These are phyloP conservation scores for Meriones unguiculatus DNA, from an alignment of 2,113 vertebrate genomes.

Conservation along the genomic window DNA sequence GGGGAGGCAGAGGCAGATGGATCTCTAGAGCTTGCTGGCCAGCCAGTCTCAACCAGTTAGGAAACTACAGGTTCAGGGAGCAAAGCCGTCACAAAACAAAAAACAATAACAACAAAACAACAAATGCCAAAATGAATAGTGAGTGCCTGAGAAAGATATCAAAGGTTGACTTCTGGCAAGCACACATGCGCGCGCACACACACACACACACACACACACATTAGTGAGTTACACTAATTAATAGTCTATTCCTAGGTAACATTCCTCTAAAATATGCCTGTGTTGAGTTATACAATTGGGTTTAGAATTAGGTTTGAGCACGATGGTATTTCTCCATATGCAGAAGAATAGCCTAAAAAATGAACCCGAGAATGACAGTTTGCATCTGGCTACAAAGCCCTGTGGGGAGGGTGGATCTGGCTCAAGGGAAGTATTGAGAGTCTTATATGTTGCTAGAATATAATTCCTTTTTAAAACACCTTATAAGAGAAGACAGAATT, in stretches of 20 bases:
- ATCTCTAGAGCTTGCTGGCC: background rate
- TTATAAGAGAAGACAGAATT: background rate
- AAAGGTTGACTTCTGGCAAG: background rate
- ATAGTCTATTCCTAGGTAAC: background rate
- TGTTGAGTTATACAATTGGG: slow-evolving; percentile 12
- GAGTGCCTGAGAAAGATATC: background rate
- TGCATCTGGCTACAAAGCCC: slow-evolving; percentile 6
- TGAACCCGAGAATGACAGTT: background rate
- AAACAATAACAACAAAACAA: background rate
- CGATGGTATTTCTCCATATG: background rate
- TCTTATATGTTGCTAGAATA: background rate
- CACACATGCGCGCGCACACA: background rate
- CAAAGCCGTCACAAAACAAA: background rate
- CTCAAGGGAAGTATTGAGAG: background rate
- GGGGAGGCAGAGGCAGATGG: background rate
- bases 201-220: background rate
- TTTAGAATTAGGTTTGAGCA: slow-evolving; percentile 2
- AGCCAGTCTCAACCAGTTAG: background rate
- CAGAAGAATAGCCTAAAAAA: slow-evolving; percentile 24
- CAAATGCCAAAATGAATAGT: background rate
- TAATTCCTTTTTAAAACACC: background rate
- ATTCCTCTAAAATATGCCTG: background rate
- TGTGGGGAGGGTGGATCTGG: background rate
- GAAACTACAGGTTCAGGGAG: background rate
- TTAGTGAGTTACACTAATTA: background rate